phyloP scores from a whole-genome alignment of 2,797 vertebrate genomes.

The Chaetophractus vellerosus region DNA sequence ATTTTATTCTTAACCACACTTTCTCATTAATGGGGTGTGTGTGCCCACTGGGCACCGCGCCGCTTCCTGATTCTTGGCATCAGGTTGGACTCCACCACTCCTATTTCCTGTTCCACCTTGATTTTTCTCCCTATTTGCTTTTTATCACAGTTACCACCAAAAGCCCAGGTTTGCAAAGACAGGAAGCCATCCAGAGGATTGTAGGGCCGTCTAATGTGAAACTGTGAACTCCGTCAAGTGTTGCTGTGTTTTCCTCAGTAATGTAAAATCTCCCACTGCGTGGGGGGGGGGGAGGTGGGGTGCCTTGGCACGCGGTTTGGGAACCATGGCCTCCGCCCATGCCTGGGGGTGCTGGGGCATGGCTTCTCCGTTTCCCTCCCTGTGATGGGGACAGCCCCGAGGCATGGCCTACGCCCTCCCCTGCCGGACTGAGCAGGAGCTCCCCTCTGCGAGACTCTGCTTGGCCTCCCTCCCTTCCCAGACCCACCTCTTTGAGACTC shows the following conservation, averaged over 20 bases:
- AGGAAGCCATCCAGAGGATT: background rate
- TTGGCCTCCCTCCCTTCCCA: background rate
- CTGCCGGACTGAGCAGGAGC: background rate
- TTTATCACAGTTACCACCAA: background rate
- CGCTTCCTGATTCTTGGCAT: background rate
- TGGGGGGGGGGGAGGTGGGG: no score
- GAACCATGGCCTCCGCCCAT: background rate
- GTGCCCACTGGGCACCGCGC: background rate
- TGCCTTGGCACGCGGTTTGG: background rate
- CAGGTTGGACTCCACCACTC: background rate
- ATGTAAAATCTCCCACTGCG: background rate
- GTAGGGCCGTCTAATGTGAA: background rate
- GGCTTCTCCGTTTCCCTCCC: background rate
- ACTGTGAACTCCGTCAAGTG: background rate
- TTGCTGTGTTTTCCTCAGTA: background rate
- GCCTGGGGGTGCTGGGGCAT: background rate
- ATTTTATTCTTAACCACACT: background rate
- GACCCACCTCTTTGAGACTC: background rate
- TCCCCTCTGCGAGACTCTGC: no score
- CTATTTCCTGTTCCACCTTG: background rate
- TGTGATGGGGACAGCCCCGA: no score
- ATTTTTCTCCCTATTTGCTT: conserved; percentile 4
- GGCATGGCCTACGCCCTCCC: background rate
- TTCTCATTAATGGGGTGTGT: background rate
- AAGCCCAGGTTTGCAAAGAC: conserved; percentile 13